Base-by-base conservation (phyloP, 2,113 vertebrate species). In the Chlorodrepanis virens region DNA sequence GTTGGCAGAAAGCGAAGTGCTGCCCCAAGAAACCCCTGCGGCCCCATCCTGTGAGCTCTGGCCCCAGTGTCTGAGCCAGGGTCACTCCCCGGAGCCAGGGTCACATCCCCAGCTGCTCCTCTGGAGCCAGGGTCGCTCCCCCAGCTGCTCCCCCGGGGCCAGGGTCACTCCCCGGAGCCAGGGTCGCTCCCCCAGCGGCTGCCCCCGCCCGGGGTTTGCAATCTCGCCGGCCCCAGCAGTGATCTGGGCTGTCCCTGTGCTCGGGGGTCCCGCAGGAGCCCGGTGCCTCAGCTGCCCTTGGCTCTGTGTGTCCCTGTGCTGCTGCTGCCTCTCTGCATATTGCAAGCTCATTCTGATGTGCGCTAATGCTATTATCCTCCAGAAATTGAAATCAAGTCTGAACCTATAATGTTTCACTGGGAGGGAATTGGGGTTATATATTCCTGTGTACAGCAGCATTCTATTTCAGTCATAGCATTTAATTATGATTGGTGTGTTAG, bases 401-500 rank as follows among this genome's bases (percentile, higher is more conserved):
- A 98, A 98, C 98, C 97, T 98, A 97, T 98, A 98, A 98, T 98
- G 97, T 98, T 98, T 98, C 97, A 92, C 92, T 95, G 98, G 98
- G 97, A 98, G 98, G 98, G 98, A 98, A 98, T 98, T 99, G 98
- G 98, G 98, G 98, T 98, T 98, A 98, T 98, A 98, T 98, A 98
- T 98, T 98, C 98, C 98, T 98, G 97, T 96, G 97, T 98, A 84
- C 97, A 98, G 97, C 96, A 94, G 97, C 98, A 98, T 98, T 98
- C 98, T 98, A 98, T 98, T 98, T 98, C 98, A 98, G 98, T 98
- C 98, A 97, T 98, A 98, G 98, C 98, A 98, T 99, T 99, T 99
- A 99, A 99, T 99, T 99, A 99, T 98, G 99, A 99, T 99, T 98
- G 98, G 99, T 99, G 98, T 99, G 98, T 99, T 98, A 99, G 98